phyloP scores from a whole-genome alignment of 2,113 vertebrate genomes.

The Centropus bengalensis region DNA sequence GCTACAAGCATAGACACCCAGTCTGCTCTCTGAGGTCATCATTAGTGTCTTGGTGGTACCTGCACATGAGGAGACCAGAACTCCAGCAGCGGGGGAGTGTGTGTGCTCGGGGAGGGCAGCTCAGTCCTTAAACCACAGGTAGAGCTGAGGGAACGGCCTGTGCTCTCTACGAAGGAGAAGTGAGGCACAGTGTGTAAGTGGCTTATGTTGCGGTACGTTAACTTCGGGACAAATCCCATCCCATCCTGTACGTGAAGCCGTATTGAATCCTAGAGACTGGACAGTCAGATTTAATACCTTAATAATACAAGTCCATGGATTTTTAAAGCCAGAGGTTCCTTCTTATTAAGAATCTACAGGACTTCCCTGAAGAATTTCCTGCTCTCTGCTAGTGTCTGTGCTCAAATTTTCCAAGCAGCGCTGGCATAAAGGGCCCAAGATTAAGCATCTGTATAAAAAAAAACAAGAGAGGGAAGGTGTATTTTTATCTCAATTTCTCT shows the following conservation, averaged over 20 bases:
- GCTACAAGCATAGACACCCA: background rate
- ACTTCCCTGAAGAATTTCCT: background rate
- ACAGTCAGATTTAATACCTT: background rate
- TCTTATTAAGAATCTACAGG: background rate
- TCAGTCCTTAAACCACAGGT: background rate
- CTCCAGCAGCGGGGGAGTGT: background rate
- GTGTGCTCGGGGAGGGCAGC: too few species aligned
- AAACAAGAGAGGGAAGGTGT: background rate
- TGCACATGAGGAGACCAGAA: background rate
- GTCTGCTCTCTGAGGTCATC: rapidly evolving
- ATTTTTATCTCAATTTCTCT: background rate
- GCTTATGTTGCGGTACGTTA: background rate
- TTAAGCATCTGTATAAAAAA: background rate
- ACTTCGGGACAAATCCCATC: background rate
- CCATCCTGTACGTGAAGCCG: background rate
- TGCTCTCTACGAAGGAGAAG: background rate
- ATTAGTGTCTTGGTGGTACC: background rate
- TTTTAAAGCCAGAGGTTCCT: background rate
- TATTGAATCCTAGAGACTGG: background rate
- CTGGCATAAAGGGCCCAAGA: background rate
- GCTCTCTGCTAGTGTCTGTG: background rate
- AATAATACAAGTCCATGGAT: background rate
- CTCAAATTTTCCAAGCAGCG: background rate
- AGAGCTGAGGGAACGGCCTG: background rate
- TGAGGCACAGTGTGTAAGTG: background rate